These are phyloP conservation scores for Cacatua alba DNA, from an alignment of 2,113 vertebrate species.

Conservation along the genomic window DNA sequence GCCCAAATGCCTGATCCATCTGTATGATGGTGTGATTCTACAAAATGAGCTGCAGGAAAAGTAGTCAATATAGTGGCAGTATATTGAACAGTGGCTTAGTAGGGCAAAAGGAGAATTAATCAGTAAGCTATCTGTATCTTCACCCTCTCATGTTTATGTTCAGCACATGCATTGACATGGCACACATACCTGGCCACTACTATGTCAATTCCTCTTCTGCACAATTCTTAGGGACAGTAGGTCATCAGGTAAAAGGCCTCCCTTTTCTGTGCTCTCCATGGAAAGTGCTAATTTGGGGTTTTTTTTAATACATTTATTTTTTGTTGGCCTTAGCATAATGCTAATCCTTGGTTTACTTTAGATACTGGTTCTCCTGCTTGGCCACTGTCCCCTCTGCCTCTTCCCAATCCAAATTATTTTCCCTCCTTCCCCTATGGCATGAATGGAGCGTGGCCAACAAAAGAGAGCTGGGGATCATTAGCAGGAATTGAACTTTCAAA, in stretches of 20 bases:
- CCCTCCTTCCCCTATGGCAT: neutral
- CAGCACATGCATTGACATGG: neutral
- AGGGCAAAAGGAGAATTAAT: neutral
- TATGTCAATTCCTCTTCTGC: neutral
- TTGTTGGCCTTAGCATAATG: neutral
- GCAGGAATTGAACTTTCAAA: neutral
- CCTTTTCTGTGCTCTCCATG: neutral
- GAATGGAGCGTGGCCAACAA: neutral
- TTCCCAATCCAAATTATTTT: neutral
- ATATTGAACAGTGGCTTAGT: neutral
- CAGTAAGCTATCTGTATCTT: neutral
- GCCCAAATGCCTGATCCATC: neutral
- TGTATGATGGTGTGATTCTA: neutral
- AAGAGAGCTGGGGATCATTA: neutral
- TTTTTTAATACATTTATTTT: neutral
- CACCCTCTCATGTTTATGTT: neutral
- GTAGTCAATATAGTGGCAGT: neutral
- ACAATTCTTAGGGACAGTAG: neutral
- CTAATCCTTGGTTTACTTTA: neutral
- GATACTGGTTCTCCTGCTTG: neutral
- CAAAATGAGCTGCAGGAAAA: neutral
- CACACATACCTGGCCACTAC: neutral
- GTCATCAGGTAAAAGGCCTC: neutral
- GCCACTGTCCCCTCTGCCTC: neutral
- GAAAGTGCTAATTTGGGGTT: neutral